Base-by-base conservation (phyloP, 2,797 vertebrate genomes). In the Anabacerthia variegaticeps region DNA sequence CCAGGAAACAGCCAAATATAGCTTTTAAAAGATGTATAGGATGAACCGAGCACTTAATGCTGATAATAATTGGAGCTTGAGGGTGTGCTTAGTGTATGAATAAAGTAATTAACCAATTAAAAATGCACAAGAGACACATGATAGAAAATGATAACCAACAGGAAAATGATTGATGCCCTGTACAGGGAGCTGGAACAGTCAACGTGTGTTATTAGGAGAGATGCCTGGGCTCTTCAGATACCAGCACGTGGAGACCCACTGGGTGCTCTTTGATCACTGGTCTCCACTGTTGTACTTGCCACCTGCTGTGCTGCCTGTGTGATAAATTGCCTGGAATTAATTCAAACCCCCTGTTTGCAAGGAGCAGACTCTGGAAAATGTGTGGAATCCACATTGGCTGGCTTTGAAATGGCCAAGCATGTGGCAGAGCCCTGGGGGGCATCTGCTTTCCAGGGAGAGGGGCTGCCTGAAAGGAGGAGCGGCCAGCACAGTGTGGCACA, bases 51-150 rank as follows among this genome's bases (percentile, higher is more conserved):
- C 76, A 27, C 93, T 96, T 93, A 95, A 93, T 41, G 95, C 92
- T 93, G 96, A 92, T 94, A 90, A 90, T 95, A 96, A 97, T 78
- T 94, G 94, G 58, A 78, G 93, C 92, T 92, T 68, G 92, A 94
- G 93, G 88, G 88, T 96, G 94, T 93, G 94, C 94, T 95, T 84
- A 66, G 88, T 95, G 81, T 94, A 88, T 51, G 96, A 95, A 96
- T 88, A 93, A 93, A 97, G 96, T 97, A 95, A 97, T 97, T 96
- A 96, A 94, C 92, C 95, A 95, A 97, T 95, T 97, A 97, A 96
- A 97, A 94, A 95, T 88, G 94, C 96, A 94, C 96, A 55, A 32
- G 96, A 96, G 96, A 90, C 66, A 10, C 95, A 84, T 85, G 93
- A 94, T 96, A 79, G 93, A 59, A 88, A 96, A 73, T 73, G 92